Base-by-base conservation (phyloP, 2,113 vertebrate genomes). In the Andinoacara biseriatus region DNA sequence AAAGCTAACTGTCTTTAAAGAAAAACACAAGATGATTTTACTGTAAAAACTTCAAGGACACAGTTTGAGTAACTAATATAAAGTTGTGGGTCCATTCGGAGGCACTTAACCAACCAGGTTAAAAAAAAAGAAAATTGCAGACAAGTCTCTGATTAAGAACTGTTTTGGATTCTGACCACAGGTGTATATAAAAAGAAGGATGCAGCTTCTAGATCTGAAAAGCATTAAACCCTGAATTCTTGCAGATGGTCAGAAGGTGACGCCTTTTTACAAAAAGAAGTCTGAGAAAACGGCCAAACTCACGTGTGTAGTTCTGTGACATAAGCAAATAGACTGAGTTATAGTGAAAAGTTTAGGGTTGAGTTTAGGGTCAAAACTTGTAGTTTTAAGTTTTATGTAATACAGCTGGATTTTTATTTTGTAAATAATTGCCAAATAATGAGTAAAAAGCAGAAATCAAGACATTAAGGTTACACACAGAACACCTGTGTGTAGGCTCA, bases 81-180 rank as follows among this genome's bases (percentile, higher is more conserved):
- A 22, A 76, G 56, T 43, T 33, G 7, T 9, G 11, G 35, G 46
- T 76, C 6, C 11, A 29, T 74, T 4, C 11, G 52, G 87, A 92
- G 90, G 90, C 90, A 92, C 92, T 90, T 86, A 52, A 90, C 60
- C 85, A 76, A 80, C 35, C 74, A 79, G 58, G 79, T 29, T n/a
- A 20, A 31, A 67, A 63, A 76, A 43, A 15, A 54, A 13, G n/a
- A 59, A 29, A 29, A 46, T 20, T 13, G 46, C 22, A 31, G 40
- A 38, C 31, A 35, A n/a, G 60, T 62, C 31, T 62, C 60, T 38
- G 20, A 63, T 40, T 40, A 63, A n/a, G 7, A 57, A 11, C 17
- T 54, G 15, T 52, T 20, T 18, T 18, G 17, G 46, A 49, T 3
- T 49, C 46, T 49, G 17, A 63, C 20, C 61, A 63, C 11, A 63